Base-by-base conservation (phyloP, 2,888 invertebrate genomes). In the Fissipunctia ypsillon region DNA sequence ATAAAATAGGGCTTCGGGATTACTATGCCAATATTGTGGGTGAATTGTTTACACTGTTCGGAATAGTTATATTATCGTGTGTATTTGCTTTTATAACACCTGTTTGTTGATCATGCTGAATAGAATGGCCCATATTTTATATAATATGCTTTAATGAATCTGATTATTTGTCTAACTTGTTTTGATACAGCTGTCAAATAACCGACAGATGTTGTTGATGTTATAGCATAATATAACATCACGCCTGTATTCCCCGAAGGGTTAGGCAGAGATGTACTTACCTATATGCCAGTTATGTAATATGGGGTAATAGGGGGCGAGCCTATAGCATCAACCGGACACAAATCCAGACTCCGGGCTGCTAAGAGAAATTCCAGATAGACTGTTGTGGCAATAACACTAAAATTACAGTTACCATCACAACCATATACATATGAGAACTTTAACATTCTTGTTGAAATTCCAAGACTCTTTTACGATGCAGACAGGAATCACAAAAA, bases 401-500 rank as follows among this genome's bases (percentile, higher is more conserved):
- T n/a, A 10, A 80, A 73, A 74, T 6, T 22, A 65, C 54, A 54
- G 28, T 66, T 65, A 56, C 45, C 28, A 31, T 2, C 28, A 56
- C 50, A 6, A n/a, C 10, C 38, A 56, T 16, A 48, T 14, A 56
- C 16, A 48, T 14, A 41, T 4, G 31, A 48, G n/a, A 52, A 38
- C 56, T 67, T 67, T 50, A 66, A 56, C 61, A 75, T 61, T 80
- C 66, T 31, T 65, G 65, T 63, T 22, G 48, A 78, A 66, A 73
- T 71, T 45, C 60, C 59, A 64, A 67, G 72, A 64, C 43, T 67
- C 28, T 52, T 83, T 73, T 73, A 83, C 66, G 73, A 83, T 54
- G 57, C 54, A 73, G 57, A 83, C 69, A 73, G 65, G 22, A 83
- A 83, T 69, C 66, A 69, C 83, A 83, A 78, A 78, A 69, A 73